Evolutionary conservation across 2,888 invertebrate species (phyloP), one percentile per base, ranked within the genome.

Genomic region (Conus canariensis): DNA sequence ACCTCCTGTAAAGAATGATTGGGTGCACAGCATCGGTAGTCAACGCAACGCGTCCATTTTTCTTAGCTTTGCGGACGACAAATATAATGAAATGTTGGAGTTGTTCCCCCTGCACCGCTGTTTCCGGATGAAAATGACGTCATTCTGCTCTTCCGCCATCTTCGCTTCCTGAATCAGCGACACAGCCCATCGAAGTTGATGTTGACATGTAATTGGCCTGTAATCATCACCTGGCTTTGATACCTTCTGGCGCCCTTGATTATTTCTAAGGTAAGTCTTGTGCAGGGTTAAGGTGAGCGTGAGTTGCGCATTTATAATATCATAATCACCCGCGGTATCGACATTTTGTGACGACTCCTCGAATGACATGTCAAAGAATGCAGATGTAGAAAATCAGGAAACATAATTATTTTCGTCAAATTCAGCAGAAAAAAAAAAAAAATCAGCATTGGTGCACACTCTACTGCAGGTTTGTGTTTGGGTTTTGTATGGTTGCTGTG

Each of bases 111-210:
- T 86, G 59, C 67, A 86, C 64, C 64, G 30, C 85, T 67, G 86
- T 86, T 86, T 86, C 64, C 85, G 86, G 74, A 83, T 70, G 83
- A 58, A 88, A 90, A 90, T 91, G 91, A 91, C 91, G 91, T 91
- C 91, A 91, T 91, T 80, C 59, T 88, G 91, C 88, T 90, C 89
- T 89, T 89, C 89, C 89, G 90, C 91, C 91, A 91, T 91, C 82
- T 90, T 88, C 89, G 87, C 88, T 90, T 90, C 90, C 87, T 89
- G 83, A 90, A 70, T 86, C 45, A 86, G 67, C 10, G 64, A 64
- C 86, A 86, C 86, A 86, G 60, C 86, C 86, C 86, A 25, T 45
- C 45, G 25, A 8, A 86, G 25, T 86, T 67, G 64, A 86, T 86
- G 86, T 86, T 86, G 25, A 86, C 64, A 86, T 86, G n/a, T 45